Base-by-base conservation (phyloP, 1,140 invertebrate genomes). In the Micrasema longulum region DNA sequence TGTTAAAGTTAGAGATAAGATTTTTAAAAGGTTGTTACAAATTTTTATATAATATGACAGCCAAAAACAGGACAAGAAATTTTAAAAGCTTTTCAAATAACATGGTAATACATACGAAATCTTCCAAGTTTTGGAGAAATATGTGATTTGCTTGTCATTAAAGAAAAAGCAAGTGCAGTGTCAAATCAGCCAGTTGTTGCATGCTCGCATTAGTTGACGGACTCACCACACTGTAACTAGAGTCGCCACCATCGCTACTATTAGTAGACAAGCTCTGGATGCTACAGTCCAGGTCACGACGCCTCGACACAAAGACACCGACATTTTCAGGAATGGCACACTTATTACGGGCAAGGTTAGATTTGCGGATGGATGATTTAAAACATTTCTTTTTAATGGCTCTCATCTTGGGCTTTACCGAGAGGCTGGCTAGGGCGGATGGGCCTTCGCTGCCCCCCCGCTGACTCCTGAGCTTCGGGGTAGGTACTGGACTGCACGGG, bases 401-500 rank as follows among this genome's bases (percentile, higher is more conserved):
- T 52, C 81, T 79, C 67, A 78, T 79, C 53, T 77, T 81, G 66
- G 79, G 78, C 60, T 80, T 80, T 52, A 80, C 80, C 75, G 76
- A 64, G 36, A 70, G 23, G 48, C 70, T 63, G 31, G 35, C 12
- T 12, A 70, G 22, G 18, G 52, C 65, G 16, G 78, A 74, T 26
- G 84, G 84, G 50, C 83, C 84, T 64, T 84, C 83, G 77, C 84
- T 86, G 81, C 84, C 80, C 79, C 87, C 82, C 77, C 87, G 73
- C 77, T 81, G 79, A 53, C 81, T 80, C 71, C 78, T 53, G 75
- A 79, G 22, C 79, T 87, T 82, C 72, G 84, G 77, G 69, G 87
- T 79, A 74, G 87, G 75, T 64, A 87, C 82, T 1, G 89, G 88
- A 38, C 89, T 90, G 48, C 87, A 88, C 0, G 89, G 89, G 11